A percentile compares a stretch with the other conserved stretches of the same genome.
Conservation (phyloP, 2,113 vertebrate genomes). For the Balaenoptera acutorostrata region DNA sequence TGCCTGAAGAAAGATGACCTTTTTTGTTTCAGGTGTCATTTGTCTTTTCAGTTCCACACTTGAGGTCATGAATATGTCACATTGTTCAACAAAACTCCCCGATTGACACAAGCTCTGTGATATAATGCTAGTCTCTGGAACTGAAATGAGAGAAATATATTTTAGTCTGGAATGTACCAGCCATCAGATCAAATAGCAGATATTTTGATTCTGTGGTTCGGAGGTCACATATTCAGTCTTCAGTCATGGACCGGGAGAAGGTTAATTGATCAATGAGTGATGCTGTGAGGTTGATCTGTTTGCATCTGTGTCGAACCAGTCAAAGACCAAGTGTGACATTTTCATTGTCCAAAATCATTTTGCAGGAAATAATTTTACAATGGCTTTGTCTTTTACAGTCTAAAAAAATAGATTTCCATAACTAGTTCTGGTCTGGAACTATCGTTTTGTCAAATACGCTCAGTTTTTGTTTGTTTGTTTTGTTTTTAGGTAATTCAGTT, state of each 20-base stretch:
- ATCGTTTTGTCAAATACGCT: neutral
- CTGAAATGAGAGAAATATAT: slow-evolving; percentile 32
- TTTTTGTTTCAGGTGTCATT: slow-evolving; percentile 6
- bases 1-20: neutral
- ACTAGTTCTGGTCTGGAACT: neutral
- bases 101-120: neutral
- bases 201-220: neutral
- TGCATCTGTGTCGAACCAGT: neutral
- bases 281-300: neutral
- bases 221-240: neutral
- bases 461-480: neutral
- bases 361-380: neutral
- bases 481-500: neutral
- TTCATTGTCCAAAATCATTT: neutral
- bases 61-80: slow-evolving; percentile 18
- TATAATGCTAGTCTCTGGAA: neutral
- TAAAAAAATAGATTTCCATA: neutral
- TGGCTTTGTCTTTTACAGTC: neutral
- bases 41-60: slow-evolving; percentile 25
- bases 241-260: neutral
- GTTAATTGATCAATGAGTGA: neutral
- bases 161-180: neutral
- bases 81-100: neutral
- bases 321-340: neutral
- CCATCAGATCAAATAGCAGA: neutral